Conservation (phyloP, 1,140 invertebrate species). For the Coboldia fuscipes region DNA sequence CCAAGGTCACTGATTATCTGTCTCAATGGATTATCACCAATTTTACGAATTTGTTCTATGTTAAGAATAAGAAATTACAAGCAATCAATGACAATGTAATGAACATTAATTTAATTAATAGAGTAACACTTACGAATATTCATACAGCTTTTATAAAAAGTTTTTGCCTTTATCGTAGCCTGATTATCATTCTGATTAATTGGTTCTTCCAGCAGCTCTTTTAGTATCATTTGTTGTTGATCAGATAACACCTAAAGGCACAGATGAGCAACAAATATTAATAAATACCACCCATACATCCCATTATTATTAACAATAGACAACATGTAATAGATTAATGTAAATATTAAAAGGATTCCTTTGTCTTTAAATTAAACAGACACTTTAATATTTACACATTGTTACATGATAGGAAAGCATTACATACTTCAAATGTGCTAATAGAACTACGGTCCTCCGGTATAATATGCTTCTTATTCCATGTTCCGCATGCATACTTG, state of each 20-base stretch:
- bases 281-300: too few relatives aligned
- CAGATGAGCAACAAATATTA: too few relatives aligned
- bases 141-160: constrained; percentile 70
- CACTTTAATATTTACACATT: too few relatives aligned
- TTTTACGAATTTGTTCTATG: constrained; percentile 44
- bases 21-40: constrained; percentile 40
- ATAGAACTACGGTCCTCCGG: constrained; percentile 74
- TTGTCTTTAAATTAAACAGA: too few relatives aligned
- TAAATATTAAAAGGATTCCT: neutral
- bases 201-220: constrained; percentile 51
- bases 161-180: constrained; percentile 61
- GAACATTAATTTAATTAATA: neutral
- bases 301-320: neutral
- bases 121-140: constrained; percentile 52
- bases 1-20: constrained; percentile 36
- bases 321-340: neutral
- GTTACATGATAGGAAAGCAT: neutral
- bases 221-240: constrained; percentile 65
- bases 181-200: constrained; percentile 35
- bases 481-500: constrained; percentile 61
- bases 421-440: constrained; percentile 55
- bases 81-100: neutral
- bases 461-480: constrained; percentile 75
- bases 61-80: too few relatives aligned
- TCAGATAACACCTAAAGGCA: constrained; percentile 52